Percentiles rank a stretch among this genome's conserved stretches.
These are phyloP conservation scores for Sinonovacula constricta DNA, from an alignment of 1,140 invertebrate genomes.

Conservation along the genomic window DNA sequence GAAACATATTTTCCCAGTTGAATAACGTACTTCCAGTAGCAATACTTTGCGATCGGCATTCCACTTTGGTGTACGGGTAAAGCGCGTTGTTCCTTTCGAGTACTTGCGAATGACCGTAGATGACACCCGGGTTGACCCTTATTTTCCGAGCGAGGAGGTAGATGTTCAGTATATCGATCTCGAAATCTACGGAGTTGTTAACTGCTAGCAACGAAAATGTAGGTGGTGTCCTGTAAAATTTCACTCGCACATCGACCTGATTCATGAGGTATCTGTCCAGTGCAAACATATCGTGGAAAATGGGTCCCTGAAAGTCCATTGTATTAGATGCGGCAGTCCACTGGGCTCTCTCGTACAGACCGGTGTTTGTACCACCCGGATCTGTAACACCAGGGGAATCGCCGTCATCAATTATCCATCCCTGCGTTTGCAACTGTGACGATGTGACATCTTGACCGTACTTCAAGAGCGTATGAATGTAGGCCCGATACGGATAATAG, in stretches of 20 bases:
- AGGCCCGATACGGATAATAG: conserved; percentile 40
- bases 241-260: conserved; percentile 49
- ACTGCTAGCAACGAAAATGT: conserved; percentile 34
- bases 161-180: conserved; percentile 27
- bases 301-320: conserved; percentile 29
- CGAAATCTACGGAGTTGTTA: conserved; percentile 2
- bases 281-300: conserved; percentile 38
- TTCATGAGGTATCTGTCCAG: conserved; percentile 30
- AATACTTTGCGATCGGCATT: conserved; percentile 5
- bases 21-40: conserved; percentile 1
- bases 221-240: conserved; percentile 29
- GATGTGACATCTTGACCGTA: not conserved
- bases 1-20: conserved; percentile 6
- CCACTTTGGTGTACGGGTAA: conserved; percentile 2
- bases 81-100: no score
- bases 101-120: no score
- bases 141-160: conserved; percentile 33
- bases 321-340: conserved; percentile 16
- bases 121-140: conserved; percentile 20
- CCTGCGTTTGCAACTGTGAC: not conserved
- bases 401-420: not conserved
- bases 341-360: conserved; percentile 4
- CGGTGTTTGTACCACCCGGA: conserved; percentile 12
- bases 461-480: conserved; percentile 5
- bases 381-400: not conserved